Conservation (phyloP, 2,113 vertebrate genomes). For the Sceloporus undulatus region DNA sequence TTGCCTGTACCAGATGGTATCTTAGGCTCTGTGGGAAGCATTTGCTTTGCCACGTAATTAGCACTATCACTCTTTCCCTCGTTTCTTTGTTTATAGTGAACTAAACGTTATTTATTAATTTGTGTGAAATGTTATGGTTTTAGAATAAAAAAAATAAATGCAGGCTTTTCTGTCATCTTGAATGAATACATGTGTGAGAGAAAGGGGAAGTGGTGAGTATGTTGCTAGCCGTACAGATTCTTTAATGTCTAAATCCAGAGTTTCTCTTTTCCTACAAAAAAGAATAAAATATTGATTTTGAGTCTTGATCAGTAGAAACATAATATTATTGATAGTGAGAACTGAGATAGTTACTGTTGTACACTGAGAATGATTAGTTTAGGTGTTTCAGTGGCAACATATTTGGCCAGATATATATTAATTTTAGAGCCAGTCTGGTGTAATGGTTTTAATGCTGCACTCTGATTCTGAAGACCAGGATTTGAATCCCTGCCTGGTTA, state of each 20-base stretch:
- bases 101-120: neutral
- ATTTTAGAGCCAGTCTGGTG: too few relatives aligned
- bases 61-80: neutral
- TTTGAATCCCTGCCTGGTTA: too few relatives aligned
- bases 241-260: conserved; percentile 50
- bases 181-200: too few relatives aligned
- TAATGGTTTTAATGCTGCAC: too few relatives aligned
- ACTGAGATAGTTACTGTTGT: conserved; percentile 36
- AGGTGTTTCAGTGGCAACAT: conserved; percentile 47
- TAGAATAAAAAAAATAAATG: neutral
- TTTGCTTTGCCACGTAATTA: neutral
- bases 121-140: neutral
- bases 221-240: neutral
- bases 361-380: conserved; percentile 48
- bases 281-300: conserved; percentile 49
- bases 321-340: conserved; percentile 50
- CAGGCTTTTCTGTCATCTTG: neutral
- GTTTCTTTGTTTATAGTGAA: neutral
- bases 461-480: too few relatives aligned
- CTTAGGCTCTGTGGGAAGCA: neutral
- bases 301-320: conserved; percentile 43
- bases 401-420: conserved; percentile 39
- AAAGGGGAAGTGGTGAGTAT: neutral
- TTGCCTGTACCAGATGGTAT: neutral
- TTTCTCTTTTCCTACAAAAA: conserved; percentile 43